Evolutionary conservation across 2,113 vertebrate genomes (phyloP).

Genomic region (Benitochromis conjunctus): DNA sequence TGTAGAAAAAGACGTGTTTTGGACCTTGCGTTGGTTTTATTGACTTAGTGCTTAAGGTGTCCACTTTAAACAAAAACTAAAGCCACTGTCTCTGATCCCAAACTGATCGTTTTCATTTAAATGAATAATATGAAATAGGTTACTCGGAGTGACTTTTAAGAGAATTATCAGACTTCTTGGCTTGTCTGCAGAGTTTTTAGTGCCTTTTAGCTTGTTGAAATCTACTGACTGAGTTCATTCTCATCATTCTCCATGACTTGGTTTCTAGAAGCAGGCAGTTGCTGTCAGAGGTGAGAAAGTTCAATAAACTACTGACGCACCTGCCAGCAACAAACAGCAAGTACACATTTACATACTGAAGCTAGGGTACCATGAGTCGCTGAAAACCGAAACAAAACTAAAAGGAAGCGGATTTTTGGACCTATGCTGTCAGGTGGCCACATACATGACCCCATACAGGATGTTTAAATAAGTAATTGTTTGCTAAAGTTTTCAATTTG

Average conservation of each 20-base stretch:
- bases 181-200: neutral
- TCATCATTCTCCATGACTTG: neutral
- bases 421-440: neutral
- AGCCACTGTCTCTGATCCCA: neutral
- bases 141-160: too few species aligned
- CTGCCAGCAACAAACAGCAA: neutral
- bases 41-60: neutral
- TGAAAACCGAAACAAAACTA: neutral
- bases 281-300: neutral
- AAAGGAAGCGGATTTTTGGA: neutral
- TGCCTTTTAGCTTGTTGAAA: neutral
- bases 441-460: neutral
- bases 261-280: neutral
- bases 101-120: neutral
- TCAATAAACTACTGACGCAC: neutral
- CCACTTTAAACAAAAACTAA: neutral
- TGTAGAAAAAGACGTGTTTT: neutral
- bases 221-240: neutral
- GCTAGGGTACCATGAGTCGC: neutral
- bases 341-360: neutral
- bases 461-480: neutral
- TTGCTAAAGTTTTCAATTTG: neutral
- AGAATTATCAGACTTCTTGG: neutral
- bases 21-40: neutral
- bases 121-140: too few species aligned